Evolutionary conservation across 1,140 invertebrate genomes (phyloP).

Genomic region (Pogonus chalceus): DNA sequence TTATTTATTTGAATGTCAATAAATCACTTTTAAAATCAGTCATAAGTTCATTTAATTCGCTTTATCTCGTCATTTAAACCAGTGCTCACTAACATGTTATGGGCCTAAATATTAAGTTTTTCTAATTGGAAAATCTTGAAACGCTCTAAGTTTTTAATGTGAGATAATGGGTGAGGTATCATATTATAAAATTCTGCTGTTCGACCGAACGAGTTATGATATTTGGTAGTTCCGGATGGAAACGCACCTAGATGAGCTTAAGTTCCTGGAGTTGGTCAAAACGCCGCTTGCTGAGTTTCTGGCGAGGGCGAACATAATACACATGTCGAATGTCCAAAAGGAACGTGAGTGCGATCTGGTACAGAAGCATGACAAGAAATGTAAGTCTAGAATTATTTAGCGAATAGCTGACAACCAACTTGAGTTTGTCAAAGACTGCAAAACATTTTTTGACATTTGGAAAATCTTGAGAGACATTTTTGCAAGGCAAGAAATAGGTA

Average conservation of each 20-base stretch:
- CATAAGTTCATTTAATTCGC: too few species aligned
- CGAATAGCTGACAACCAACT: slow-evolving; percentile 21
- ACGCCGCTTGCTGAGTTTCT: slow-evolving; percentile 1
- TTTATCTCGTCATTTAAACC: too few species aligned
- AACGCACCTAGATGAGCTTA: slow-evolving; percentile 13
- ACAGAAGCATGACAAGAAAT: slow-evolving; percentile 12
- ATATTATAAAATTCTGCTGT: neutral
- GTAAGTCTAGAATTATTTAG: slow-evolving; percentile 17
- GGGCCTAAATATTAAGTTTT: too few species aligned
- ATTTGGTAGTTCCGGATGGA: neutral
- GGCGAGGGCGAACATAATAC: neutral
- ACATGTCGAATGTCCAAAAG: neutral
- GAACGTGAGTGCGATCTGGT: neutral
- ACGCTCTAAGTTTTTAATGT: neutral
- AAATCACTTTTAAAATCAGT: too few species aligned
- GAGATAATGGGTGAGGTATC: neutral
- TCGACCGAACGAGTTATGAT: neutral
- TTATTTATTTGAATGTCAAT: too few species aligned
- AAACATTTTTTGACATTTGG: slow-evolving; percentile 15
- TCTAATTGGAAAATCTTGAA: neutral
- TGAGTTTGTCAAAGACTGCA: slow-evolving; percentile 20
- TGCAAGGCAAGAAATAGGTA: slow-evolving; percentile 17
- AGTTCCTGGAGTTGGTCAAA: slow-evolving; percentile 15
- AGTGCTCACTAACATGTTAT: too few species aligned
- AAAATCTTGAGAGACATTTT: slow-evolving; percentile 13